A percentile compares a stretch with the other conserved stretches of the same genome.
Evolutionary conservation across 2,113 vertebrate genomes (phyloP).

Genomic region (Cardinalis cardinalis): DNA sequence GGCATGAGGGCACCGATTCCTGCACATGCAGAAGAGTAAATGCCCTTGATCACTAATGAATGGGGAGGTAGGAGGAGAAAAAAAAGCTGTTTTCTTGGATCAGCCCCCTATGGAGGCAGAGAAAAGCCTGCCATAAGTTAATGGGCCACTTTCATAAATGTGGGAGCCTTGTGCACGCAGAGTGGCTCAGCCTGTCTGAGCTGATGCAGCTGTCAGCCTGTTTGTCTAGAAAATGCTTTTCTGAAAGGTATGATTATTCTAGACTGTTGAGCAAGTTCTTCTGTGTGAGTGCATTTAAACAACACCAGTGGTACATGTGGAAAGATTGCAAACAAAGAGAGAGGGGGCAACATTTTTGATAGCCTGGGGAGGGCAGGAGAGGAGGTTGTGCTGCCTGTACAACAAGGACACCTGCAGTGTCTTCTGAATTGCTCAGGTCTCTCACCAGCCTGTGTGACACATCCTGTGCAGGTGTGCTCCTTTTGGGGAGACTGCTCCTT

Average conservation of each 20-base stretch:
- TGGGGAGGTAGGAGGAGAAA: background rate
- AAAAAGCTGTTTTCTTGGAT: background rate
- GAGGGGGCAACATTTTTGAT: background rate
- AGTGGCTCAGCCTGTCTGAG: background rate
- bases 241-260: constrained; percentile 61
- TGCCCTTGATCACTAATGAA: background rate
- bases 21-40: background rate
- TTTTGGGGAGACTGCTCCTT: background rate
- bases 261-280: constrained; percentile 48
- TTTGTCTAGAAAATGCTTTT: constrained; percentile 42
- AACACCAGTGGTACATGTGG: background rate
- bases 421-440: background rate
- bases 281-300: constrained; percentile 38
- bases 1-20: background rate
- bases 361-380: background rate
- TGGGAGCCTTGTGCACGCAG: background rate
- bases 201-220: constrained; percentile 19
- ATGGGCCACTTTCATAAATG: constrained; percentile 9
- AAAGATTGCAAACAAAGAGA: background rate
- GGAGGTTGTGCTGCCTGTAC: background rate
- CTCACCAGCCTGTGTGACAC: accelerated
- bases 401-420: background rate
- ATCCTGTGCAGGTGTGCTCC: background rate
- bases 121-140: background rate
- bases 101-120: constrained; percentile 1